A percentile compares a stretch with the other conserved stretches of the same genome.
These are phyloP conservation scores for Ypsolopha sequella DNA, from an alignment of 2,888 invertebrate genomes.

Conservation along the genomic window DNA sequence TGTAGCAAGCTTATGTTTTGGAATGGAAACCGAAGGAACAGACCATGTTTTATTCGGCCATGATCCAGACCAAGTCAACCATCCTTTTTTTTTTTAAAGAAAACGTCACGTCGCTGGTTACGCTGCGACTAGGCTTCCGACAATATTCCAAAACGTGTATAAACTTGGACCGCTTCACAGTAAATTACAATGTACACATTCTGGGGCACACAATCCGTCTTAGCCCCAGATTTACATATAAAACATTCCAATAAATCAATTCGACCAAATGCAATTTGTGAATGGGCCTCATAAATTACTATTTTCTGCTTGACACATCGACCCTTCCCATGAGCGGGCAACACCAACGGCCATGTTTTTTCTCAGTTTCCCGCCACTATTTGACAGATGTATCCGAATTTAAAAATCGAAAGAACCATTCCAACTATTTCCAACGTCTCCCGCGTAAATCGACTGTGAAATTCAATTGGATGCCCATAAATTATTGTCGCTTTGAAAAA, in stretches of 20 bases:
- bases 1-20: too few species aligned
- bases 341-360: conserved; percentile 15
- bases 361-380: conserved; percentile 45
- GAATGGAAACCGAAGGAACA: too few species aligned
- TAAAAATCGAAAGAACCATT: conserved; percentile 56
- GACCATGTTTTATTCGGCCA: too few species aligned
- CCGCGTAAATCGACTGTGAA: conserved; percentile 64
- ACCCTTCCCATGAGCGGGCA: conserved; percentile 46
- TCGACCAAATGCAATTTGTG: conserved; percentile 68
- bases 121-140: too few species aligned
- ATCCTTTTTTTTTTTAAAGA: too few species aligned
- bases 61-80: too few species aligned
- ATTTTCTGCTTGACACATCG: conserved; percentile 64
- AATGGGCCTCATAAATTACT: conserved; percentile 65
- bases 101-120: too few species aligned
- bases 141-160: too few species aligned
- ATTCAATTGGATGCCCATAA: conserved; percentile 63
- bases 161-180: too few species aligned
- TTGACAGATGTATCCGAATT: conserved; percentile 60
- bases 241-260: conserved; percentile 68
- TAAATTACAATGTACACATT: not conserved
- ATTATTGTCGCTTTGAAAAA: conserved; percentile 51
- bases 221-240: conserved; percentile 63
- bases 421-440: conserved; percentile 44
- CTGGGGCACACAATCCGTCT: conserved; percentile 41